Base-by-base conservation (phyloP, 2,888 invertebrate species). In the Epinotia brunnichana region DNA sequence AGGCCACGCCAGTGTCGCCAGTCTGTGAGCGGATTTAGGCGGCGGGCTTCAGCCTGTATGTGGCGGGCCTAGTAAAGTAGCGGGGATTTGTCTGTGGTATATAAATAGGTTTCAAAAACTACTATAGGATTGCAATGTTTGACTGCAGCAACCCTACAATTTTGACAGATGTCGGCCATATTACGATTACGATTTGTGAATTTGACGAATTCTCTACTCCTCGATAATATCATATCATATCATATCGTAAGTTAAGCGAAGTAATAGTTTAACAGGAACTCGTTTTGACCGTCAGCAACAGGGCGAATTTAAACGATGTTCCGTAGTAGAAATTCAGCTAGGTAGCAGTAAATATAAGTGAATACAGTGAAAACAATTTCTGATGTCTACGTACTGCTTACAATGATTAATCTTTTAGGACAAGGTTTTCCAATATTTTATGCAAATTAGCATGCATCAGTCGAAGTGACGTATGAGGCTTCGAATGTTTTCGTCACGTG, bases 321-420 rank as follows among this genome's bases (percentile, higher is more conserved):
- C 35, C 57, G 17, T 21, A 62, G 35, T 11, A 57, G 41, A 41
- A 59, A 53, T 39, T 59, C 68, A 7, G 19, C 44, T 44, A 72
- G 72, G 19, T 67, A 74, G 68, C 67, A 51, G 39, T 63, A 74
- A 71, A 82, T 83, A 81, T 62, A 87, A 81, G 84, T 87, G 87
- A 87, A 85, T 82, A 76, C 76, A 81, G 81, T 86, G 82, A 88
- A 87, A 89, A 89, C 85, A 86, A 83, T 87, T 87, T 87, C 82
- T 84, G 82, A 84, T 90, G 90, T 86, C 85, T 90, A 89, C 90
- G 90, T 92, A 89, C 87, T 88, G 90, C 89, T 85, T 89, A 85
- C 80, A 85, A 86, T 89, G 87, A 90, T 90, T 87, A 88, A 89
- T 90, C 83, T 89, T 88, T 87, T 88, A 84, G 85, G 85, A 86